A percentile compares a stretch with the other conserved stretches of the same genome.
Conservation (phyloP, 2,888 invertebrate species). For the Galeopsomyia nigrocyanea region DNA sequence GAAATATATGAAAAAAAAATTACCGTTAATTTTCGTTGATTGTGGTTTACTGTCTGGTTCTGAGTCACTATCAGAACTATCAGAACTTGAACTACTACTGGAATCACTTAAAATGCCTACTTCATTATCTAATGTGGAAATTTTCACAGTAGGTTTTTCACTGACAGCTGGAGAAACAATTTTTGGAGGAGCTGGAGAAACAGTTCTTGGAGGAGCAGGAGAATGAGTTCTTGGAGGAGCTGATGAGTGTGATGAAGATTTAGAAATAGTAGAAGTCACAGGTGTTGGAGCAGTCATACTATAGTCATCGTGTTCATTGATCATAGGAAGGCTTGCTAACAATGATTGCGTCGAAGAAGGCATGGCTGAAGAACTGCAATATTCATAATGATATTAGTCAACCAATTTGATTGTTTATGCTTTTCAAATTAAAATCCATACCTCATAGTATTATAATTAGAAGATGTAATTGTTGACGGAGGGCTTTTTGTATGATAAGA, state of each 20-base stretch:
- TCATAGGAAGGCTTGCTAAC: slow-evolving; percentile 82
- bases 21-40: slow-evolving; percentile 59
- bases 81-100: slow-evolving; percentile 64
- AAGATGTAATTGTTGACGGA: slow-evolving; percentile 48
- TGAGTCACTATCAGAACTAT: slow-evolving; percentile 70
- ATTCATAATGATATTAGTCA: slow-evolving; percentile 1
- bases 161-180: slow-evolving; percentile 47
- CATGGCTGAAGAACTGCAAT: slow-evolving; percentile 74
- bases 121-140: slow-evolving; percentile 49
- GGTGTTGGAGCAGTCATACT: slow-evolving; percentile 48
- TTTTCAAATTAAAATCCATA: not conserved
- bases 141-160: slow-evolving; percentile 44
- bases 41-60: slow-evolving; percentile 63
- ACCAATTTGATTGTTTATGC: too few relatives aligned
- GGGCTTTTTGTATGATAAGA: slow-evolving; percentile 63
- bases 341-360: slow-evolving; percentile 75
- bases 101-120: slow-evolving; percentile 62
- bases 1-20: slow-evolving; percentile 21
- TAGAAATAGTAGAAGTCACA: slow-evolving; percentile 49
- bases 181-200: slow-evolving; percentile 45
- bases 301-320: slow-evolving; percentile 75
- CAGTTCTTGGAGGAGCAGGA: too few relatives aligned
- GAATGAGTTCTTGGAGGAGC: slow-evolving; percentile 48
- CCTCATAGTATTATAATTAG: slow-evolving; percentile 26
- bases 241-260: slow-evolving; percentile 62